Evolutionary conservation across 2,888 invertebrate genomes (phyloP).

Genomic region (Amiota mariae): DNA sequence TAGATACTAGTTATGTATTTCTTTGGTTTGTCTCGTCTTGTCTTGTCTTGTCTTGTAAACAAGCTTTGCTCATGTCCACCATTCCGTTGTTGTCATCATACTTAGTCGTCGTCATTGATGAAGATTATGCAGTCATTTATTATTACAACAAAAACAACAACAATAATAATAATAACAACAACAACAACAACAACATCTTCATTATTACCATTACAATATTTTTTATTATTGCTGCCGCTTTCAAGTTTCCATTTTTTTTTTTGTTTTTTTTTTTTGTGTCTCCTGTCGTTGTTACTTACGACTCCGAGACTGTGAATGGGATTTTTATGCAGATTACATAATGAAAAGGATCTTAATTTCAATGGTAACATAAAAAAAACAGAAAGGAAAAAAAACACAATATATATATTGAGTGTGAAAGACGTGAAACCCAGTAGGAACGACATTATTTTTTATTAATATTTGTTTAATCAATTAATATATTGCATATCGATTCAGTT

Average conservation of each 20-base stretch:
- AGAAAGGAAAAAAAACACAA: too few species aligned
- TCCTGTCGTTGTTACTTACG: background rate
- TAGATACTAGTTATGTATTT: too few species aligned
- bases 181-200: too few species aligned
- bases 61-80: slow-evolving; percentile 6
- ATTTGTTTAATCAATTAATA: too few species aligned
- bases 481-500: too few species aligned
- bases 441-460: too few species aligned
- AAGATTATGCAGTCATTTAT: slow-evolving; percentile 19
- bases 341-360: background rate
- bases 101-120: background rate
- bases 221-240: background rate
- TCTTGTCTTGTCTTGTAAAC: slow-evolving; percentile 25
- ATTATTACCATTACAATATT: background rate
- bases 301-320: background rate
- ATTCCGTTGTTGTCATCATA: background rate
- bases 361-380: too few species aligned
- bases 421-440: too few species aligned
- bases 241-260: slow-evolving; percentile 8
- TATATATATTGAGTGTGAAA: too few species aligned
- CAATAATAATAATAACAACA: too few species aligned
- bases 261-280: background rate
- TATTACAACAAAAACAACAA: background rate
- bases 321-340: slow-evolving; percentile 7
- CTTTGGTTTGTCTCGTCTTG: slow-evolving; percentile 3